A percentile compares a stretch with the other conserved stretches of the same genome.
Evolutionary conservation across 2,888 invertebrate genomes (phyloP).

Genomic region (Dorcus parallelipipedus): DNA sequence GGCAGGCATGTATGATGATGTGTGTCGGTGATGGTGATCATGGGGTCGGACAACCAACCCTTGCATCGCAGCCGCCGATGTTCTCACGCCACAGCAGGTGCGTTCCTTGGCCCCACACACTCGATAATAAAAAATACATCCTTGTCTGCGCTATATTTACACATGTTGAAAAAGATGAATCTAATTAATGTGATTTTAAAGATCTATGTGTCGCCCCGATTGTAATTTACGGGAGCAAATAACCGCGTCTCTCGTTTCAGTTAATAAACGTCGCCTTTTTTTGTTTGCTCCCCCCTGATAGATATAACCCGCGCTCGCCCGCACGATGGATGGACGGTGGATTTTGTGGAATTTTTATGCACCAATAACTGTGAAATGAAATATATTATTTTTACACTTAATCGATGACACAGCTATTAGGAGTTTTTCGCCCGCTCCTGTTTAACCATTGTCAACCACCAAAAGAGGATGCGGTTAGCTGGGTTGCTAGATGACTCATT

Average conservation of each 20-base stretch:
- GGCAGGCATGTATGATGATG: not conserved
- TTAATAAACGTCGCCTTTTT: constrained; percentile 7
- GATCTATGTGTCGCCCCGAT: not conserved
- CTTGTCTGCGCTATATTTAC: not conserved
- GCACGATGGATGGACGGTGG: constrained; percentile 7
- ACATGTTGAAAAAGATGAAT: not conserved
- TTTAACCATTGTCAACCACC: no score
- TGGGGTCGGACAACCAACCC: constrained; percentile 3
- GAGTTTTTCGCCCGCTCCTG: not conserved
- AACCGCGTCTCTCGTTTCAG: not conserved
- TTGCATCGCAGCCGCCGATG: constrained; percentile 6
- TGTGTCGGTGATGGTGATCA: not conserved
- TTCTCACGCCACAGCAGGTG: constrained; percentile 30
- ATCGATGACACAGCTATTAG: constrained; percentile 11
- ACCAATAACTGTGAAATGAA: constrained; percentile 9
- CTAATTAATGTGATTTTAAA: not conserved
- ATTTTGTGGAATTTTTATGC: constrained; percentile 14
- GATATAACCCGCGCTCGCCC: constrained; percentile 3
- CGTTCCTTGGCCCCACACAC: constrained; percentile 23
- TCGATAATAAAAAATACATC: not conserved
- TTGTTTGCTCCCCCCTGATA: not conserved
- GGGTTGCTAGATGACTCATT: no score
- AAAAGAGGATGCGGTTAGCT: no score
- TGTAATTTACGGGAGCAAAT: not conserved
- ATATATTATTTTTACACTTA: constrained; percentile 10